Evolutionary conservation across 2,113 vertebrate genomes (phyloP).

Genomic region (Zosterops japonicus): DNA sequence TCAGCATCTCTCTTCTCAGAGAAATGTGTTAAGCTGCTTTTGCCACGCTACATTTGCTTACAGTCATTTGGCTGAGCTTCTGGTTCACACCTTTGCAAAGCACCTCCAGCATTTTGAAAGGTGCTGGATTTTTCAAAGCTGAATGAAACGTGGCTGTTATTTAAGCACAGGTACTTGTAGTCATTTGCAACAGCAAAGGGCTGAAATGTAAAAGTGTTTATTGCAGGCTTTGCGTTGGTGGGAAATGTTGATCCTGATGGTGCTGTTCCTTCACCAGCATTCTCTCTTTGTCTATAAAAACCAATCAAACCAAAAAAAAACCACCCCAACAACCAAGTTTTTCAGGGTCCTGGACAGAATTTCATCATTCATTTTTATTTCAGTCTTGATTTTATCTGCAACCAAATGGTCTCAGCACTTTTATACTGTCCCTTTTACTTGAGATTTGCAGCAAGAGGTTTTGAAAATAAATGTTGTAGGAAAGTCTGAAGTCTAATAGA

Average conservation of each 20-base stretch:
- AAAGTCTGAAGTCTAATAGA: background rate
- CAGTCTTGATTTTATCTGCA: background rate
- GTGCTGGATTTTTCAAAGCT: background rate
- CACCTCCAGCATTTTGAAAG: background rate
- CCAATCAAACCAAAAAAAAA: background rate
- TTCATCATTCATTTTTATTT: background rate
- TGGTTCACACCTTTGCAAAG: constrained; percentile 7
- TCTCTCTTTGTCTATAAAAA: background rate
- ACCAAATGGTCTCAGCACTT: background rate
- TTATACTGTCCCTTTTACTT: background rate
- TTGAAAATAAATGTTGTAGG: background rate
- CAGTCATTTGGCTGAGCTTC: background rate
- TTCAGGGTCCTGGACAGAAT: background rate
- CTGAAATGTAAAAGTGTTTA: background rate
- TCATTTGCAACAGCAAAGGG: background rate
- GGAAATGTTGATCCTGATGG: background rate
- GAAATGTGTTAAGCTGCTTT: background rate
- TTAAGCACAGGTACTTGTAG: background rate
- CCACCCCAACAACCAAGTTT: background rate
- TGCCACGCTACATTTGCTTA: background rate
- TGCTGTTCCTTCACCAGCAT: background rate
- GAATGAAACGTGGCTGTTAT: background rate
- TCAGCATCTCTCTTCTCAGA: background rate
- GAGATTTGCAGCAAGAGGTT: background rate
- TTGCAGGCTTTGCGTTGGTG: background rate